Evolutionary conservation across 2,888 invertebrate species (phyloP).

Genomic region (Latrodectus hesperus): DNA sequence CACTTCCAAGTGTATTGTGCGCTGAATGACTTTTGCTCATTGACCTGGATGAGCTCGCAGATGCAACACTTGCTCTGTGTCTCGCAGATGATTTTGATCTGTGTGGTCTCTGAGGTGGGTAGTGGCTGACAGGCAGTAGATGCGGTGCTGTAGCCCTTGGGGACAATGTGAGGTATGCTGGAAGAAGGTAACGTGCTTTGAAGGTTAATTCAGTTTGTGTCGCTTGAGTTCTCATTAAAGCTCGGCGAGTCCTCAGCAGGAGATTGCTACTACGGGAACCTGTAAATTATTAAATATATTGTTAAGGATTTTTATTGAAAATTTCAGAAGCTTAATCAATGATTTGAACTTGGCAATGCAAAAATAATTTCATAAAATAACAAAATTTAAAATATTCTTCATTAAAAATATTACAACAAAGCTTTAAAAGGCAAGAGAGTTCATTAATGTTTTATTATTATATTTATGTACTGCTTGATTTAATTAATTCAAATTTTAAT

Average conservation of each 20-base stretch:
- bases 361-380: too few relatives aligned
- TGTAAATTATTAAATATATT: background rate
- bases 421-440: too few relatives aligned
- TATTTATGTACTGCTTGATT: too few relatives aligned
- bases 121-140: constrained; percentile 30
- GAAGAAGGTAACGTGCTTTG: constrained; percentile 83
- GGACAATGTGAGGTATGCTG: constrained; percentile 76
- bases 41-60: background rate
- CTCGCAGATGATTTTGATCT: constrained; percentile 18
- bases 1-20: constrained; percentile 55
- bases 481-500: too few relatives aligned
- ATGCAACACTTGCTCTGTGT: background rate
- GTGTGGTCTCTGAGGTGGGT: constrained; percentile 49
- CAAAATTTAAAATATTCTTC: too few relatives aligned
- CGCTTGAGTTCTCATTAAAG: constrained; percentile 89
- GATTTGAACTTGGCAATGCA: too few relatives aligned
- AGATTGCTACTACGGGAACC: constrained; percentile 43
- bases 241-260: constrained; percentile 52
- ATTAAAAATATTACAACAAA: too few relatives aligned
- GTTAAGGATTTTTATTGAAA: too few relatives aligned
- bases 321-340: too few relatives aligned
- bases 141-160: constrained; percentile 62
- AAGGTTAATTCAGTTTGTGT: constrained; percentile 89
- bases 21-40: constrained; percentile 64
- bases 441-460: too few relatives aligned